These are phyloP conservation scores for Epinephelus cyanopodus DNA, from an alignment of 2,113 vertebrate species.

Conservation along the genomic window DNA sequence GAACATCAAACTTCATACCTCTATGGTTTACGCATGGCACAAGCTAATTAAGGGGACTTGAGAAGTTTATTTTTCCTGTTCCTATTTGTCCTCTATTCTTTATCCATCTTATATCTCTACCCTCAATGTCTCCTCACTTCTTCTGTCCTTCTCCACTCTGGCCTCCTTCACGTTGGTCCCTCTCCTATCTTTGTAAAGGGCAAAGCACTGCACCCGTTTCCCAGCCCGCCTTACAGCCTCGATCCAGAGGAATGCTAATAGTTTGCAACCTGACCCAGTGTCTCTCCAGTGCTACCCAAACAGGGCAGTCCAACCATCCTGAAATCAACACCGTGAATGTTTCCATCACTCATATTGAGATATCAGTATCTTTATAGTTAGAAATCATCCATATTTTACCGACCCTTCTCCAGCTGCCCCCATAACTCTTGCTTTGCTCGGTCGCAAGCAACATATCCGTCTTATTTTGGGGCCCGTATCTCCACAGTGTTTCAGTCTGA, in stretches of 20 bases:
- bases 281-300: constrained; percentile 77
- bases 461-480: constrained; percentile 72
- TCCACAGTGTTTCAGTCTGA: constrained; percentile 64
- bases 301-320: constrained; percentile 63
- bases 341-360: constrained; percentile 79
- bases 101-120: neutral
- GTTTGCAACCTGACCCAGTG: constrained; percentile 79
- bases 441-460: constrained; percentile 66
- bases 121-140: neutral
- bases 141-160: neutral
- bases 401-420: constrained; percentile 73
- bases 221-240: constrained; percentile 40
- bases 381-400: constrained; percentile 78
- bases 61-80: neutral
- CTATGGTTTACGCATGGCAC: neutral
- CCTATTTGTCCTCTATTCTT: neutral
- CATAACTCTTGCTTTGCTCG: constrained; percentile 79
- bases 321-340: constrained; percentile 78
- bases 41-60: neutral
- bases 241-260: constrained; percentile 81
- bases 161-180: neutral
- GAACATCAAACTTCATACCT: neutral
- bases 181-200: constrained; percentile 37
- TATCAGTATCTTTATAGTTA: constrained; percentile 85
- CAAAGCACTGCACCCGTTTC: constrained; percentile 26